A percentile compares a stretch with the other conserved stretches of the same genome.
Conservation (phyloP, 2,797 vertebrate genomes). For the Sebastes hopkinsi region DNA sequence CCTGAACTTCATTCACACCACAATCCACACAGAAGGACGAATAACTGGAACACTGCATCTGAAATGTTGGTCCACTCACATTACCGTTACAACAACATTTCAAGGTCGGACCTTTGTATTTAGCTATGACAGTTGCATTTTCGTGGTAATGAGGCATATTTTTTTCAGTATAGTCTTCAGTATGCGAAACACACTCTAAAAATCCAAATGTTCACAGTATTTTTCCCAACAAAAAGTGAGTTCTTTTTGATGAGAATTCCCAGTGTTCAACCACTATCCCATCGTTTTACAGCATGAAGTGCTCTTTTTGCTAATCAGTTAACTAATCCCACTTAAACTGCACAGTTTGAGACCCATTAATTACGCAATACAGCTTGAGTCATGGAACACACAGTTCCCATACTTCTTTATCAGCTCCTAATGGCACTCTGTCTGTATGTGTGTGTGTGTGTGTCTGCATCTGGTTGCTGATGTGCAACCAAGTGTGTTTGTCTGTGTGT, state of each 20-base stretch:
- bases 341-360: slow-evolving; percentile 46
- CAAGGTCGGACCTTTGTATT: background rate
- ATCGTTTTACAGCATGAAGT: slow-evolving; percentile 17
- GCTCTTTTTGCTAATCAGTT: slow-evolving; percentile 49
- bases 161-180: background rate
- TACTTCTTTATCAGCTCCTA: slow-evolving; percentile 66
- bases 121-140: background rate
- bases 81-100: background rate
- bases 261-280: background rate
- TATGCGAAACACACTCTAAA: background rate
- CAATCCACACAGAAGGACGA: background rate
- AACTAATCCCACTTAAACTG: slow-evolving; percentile 59
- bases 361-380: slow-evolving; percentile 52
- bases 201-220: background rate
- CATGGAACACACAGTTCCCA: slow-evolving; percentile 34
- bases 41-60: background rate
- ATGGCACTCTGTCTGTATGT: background rate
- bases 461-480: slow-evolving; percentile 11
- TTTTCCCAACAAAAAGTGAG: background rate
- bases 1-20: background rate
- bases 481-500: slow-evolving; percentile 18
- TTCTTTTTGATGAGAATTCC: background rate
- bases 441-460: background rate
- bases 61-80: background rate
- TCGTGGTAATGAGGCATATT: background rate